These are phyloP conservation scores for Drosophila kohkoa DNA, from an alignment of 1,140 invertebrate genomes.

Conservation along the genomic window DNA sequence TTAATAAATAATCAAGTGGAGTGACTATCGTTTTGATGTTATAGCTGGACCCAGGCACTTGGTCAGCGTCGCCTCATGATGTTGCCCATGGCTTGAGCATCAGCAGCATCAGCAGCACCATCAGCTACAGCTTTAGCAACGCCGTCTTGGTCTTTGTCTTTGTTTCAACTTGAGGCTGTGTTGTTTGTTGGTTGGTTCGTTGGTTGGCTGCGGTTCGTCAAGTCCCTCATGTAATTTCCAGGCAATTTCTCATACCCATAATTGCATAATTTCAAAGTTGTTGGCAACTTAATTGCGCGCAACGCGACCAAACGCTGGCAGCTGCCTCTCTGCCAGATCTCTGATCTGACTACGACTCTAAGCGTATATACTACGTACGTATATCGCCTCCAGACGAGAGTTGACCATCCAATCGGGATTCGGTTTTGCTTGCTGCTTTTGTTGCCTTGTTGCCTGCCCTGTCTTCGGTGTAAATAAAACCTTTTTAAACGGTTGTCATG, in stretches of 20 bases:
- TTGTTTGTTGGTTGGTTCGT: neutral
- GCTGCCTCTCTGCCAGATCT: conserved; percentile 26
- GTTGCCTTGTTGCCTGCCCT: conserved; percentile 21
- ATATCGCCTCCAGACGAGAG: neutral
- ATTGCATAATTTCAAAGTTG: conserved; percentile 85
- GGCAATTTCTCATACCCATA: conserved; percentile 84
- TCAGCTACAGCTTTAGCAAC: neutral
- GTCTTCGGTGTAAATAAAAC: conserved; percentile 82
- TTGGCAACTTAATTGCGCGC: conserved; percentile 84
- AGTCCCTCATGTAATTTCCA: conserved; percentile 80
- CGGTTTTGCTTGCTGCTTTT: conserved; percentile 9
- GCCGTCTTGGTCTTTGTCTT: neutral
- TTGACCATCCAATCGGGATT: neutral
- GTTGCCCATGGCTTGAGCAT: conserved; percentile 4
- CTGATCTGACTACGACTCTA: conserved; percentile 3
- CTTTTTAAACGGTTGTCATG: conserved; percentile 82
- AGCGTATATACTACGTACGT: neutral
- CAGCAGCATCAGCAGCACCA: neutral
- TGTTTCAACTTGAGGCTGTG: conserved; percentile 24
- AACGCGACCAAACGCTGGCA: conserved; percentile 57
- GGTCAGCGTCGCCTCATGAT: conserved; percentile 25
- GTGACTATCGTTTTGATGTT: conserved; percentile 50
- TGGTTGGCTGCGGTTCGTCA: conserved; percentile 70
- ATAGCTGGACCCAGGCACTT: conserved; percentile 12
- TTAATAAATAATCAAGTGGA: conserved; percentile 82